Conservation (phyloP, 2,113 vertebrate species). For the Malurus elegans region DNA sequence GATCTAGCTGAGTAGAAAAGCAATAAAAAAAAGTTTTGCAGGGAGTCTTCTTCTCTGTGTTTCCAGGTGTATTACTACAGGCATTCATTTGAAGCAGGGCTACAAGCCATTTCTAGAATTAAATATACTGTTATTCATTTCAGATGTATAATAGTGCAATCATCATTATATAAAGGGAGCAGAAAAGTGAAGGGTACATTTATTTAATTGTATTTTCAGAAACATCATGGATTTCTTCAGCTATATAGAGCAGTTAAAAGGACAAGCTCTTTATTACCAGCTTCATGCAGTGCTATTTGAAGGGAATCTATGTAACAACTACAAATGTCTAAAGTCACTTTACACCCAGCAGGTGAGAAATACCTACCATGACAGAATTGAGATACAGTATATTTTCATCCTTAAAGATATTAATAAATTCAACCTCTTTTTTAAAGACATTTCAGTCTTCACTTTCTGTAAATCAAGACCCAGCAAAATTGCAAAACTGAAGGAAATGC, state of each 20-base stretch:
- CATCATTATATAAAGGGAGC: not conserved
- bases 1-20: not conserved
- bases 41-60: not conserved
- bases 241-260: not conserved
- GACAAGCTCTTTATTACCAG: not conserved
- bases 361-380: not conserved
- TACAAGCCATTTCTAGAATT: not conserved
- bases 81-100: not conserved
- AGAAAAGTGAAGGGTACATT: not conserved
- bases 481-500: not conserved
- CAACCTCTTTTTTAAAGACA: not conserved
- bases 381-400: not conserved
- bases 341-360: not conserved
- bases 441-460: not conserved
- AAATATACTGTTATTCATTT: not conserved
- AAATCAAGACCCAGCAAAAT: not conserved
- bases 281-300: not conserved
- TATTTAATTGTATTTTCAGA: slow-evolving; percentile 7
- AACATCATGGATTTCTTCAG: not conserved
- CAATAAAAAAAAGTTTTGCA: not conserved
- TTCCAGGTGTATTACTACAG: not conserved
- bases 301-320: not conserved
- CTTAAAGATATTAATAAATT: not conserved
- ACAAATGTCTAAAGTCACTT: not conserved
- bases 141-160: not conserved